Base-by-base conservation (phyloP, 2,888 invertebrate species). In the Ectropis crepuscularia region DNA sequence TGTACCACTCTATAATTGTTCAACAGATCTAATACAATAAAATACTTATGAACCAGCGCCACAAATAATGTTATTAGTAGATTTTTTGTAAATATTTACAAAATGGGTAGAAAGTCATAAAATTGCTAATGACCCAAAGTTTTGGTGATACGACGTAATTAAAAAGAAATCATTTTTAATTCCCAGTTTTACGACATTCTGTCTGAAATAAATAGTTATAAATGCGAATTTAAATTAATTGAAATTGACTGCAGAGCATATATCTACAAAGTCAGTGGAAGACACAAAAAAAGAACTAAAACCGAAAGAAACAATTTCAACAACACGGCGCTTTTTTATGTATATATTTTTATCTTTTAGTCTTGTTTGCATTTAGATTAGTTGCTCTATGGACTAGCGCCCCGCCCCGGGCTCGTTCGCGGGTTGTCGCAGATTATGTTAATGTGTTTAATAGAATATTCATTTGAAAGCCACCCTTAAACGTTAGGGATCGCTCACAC, bases 381-480 rank as follows among this genome's bases (percentile, higher is more conserved):
- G 84, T 82, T 83, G 80, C 77, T 79, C 80, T 73, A 12, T 42
- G 8, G n/a, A 68, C 70, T 75, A 73, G 72, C 75, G 77, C 67
- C 74, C 65, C 80, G 80, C 78, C 78, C 75, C 72, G 67, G 69
- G 53, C 82, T 81, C 84, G 88, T 89, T 89, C 89, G 78, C 89
- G 81, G 85, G 81, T 89, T 88, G 88, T 83, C 74, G 74, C 70
- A 77, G 81, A 86, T 86, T 89, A 89, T 89, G 88, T 68, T 85
- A 89, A 90, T 90, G 72, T 65, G 41, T 64, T 72, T 61, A 70
- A 86, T 87, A 83, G 77, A 86, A 87, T 87, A 88, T 88, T 86
- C 87, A 87, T 84, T 76, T 79, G 73, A 79, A 80, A 80, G 76
- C 79, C 78, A 86, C 86, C 87, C 86, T 80, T 77, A 79, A 74